Base-by-base conservation (phyloP, 2,113 vertebrate species). In the Cacatua alba region DNA sequence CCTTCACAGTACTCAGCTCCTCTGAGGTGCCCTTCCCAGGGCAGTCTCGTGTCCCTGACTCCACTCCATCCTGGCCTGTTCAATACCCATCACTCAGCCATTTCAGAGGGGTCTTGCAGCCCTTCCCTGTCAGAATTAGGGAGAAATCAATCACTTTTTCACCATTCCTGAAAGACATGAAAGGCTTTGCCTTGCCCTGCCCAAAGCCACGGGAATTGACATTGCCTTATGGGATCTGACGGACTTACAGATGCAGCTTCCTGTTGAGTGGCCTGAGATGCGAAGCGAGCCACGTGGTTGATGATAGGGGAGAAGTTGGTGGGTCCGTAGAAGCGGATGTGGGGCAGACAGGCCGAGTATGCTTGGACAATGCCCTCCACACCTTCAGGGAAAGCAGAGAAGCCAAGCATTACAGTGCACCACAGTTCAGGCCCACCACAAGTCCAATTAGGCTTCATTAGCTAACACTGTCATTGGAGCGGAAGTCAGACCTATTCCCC, bases 231-330 rank as follows among this genome's bases (percentile, higher is more conserved):
- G 7, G 71, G 44, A 43, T 37, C 9, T 72, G 1, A 13, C 0
- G 2, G 52, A 98, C 99, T 98, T 91, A 99, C 99, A 4, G 97
- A 98, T 49, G 99, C 99, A 16, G 98, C 98, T 74, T 99, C 98
- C 88, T 99, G 99, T 9, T 99, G 99, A 6, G 98, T 98, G 35
- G 99, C 99, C 97, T 99, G 99, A 33, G 98, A 98, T 0, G 99
- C 99, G 13, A 99, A 99, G 25, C 99, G 98, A 2, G 99, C 99
- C 92, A 99, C 99, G 0, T 99, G 99, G 97, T 98, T 99, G 97
- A 99, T 97, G 57, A 99, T 99, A 41, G 99, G 99, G 62, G 99
- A 98, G 92, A 99, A 99, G 96, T 99, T 99, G 74, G 99, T 99
- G 52, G 99, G 99, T 25, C 99, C 99, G 0, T 99, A 99, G 98